These are phyloP conservation scores for Gobionotothen gibberifrons DNA, from an alignment of 2,797 vertebrate genomes.

Conservation along the genomic window DNA sequence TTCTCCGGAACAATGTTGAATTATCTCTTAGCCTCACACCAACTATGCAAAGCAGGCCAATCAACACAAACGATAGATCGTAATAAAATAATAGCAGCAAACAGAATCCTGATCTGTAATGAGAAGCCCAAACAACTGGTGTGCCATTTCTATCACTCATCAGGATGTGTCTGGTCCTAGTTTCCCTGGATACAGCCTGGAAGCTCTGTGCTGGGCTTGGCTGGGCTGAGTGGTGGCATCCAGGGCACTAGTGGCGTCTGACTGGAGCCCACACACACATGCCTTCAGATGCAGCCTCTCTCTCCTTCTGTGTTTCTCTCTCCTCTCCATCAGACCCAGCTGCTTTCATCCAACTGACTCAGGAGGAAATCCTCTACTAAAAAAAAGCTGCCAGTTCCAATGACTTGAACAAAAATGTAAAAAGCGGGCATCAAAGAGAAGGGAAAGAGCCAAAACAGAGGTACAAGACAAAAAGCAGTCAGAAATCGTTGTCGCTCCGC, in stretches of 20 bases:
- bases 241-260: conserved; percentile 67
- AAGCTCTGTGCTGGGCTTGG: conserved; percentile 56
- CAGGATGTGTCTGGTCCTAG: conserved; percentile 50
- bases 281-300: conserved; percentile 73
- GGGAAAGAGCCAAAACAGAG: conserved; percentile 49
- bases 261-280: conserved; percentile 65
- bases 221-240: conserved; percentile 76
- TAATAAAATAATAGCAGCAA: conserved; percentile 59
- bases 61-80: conserved; percentile 61
- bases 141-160: conserved; percentile 59
- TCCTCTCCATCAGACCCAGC: conserved; percentile 67
- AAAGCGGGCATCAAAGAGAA: conserved; percentile 69
- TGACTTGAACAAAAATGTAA: conserved; percentile 54
- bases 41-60: conserved; percentile 81
- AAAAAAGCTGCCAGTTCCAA: conserved; percentile 71
- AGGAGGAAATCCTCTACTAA: conserved; percentile 73
- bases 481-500: conserved; percentile 58
- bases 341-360: conserved; percentile 73
- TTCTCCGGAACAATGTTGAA: conserved; percentile 56
- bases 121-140: conserved; percentile 56
- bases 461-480: conserved; percentile 70
- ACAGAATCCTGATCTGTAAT: conserved; percentile 64
- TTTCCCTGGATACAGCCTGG: conserved; percentile 56
- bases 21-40: conserved; percentile 72
- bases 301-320: conserved; percentile 63